Evolutionary conservation across 2,888 invertebrate genomes (phyloP).

Genomic region (Trichogramma dendrolimi): DNA sequence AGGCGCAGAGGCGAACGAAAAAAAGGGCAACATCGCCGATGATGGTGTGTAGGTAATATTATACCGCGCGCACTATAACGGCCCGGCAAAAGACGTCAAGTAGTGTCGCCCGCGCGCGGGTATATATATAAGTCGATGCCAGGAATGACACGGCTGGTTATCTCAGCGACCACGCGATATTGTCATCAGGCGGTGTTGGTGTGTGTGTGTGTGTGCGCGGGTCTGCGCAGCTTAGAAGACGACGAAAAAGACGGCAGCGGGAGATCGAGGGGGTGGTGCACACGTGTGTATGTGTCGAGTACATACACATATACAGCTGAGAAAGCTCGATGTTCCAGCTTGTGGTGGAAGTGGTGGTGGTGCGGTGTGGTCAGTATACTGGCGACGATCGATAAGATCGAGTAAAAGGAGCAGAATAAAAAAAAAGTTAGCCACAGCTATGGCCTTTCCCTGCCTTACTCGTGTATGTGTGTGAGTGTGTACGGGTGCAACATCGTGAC

Average conservation of each 20-base stretch:
- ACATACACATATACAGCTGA: no score
- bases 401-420: no score
- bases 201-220: no score
- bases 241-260: constrained; percentile 19
- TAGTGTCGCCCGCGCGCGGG: constrained; percentile 34
- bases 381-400: no score
- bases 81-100: constrained; percentile 31
- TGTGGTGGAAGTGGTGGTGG: no score
- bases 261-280: constrained; percentile 38
- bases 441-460: constrained; percentile 48
- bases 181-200: constrained; percentile 46
- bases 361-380: no score
- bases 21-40: background rate
- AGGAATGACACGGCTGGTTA: constrained; percentile 52
- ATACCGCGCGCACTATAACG: background rate
- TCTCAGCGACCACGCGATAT: constrained; percentile 53
- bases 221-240: no score
- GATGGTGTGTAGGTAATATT: background rate
- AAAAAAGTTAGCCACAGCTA: constrained; percentile 15
- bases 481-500: constrained; percentile 41
- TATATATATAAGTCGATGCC: constrained; percentile 41
- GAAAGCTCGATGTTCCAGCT: no score
- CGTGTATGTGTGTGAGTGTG: background rate
- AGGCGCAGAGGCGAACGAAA: background rate
- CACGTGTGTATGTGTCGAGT: no score